These are phyloP conservation scores for Sylvia borin DNA, from an alignment of 2,797 vertebrate species.

Conservation along the genomic window DNA sequence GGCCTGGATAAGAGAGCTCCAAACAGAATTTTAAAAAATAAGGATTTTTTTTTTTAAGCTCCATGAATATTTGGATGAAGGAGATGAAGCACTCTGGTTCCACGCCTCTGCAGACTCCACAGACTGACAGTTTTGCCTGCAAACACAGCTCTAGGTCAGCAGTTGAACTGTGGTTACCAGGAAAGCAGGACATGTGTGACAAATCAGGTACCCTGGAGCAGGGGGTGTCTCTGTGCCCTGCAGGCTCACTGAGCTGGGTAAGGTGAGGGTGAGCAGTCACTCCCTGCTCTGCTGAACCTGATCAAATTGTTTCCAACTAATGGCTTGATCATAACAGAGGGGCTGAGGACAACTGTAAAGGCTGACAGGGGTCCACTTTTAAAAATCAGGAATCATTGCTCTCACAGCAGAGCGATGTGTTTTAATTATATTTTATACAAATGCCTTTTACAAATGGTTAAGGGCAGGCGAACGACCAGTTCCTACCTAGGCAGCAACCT, in stretches of 20 bases:
- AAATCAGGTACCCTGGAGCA: background rate
- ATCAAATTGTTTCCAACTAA: background rate
- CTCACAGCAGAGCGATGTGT: background rate
- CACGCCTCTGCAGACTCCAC: background rate
- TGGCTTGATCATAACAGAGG: background rate
- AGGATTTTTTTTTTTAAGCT: too few relatives aligned
- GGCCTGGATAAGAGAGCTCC: background rate
- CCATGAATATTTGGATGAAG: background rate
- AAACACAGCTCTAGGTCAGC: background rate
- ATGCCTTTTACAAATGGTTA: background rate
- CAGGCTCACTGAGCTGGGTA: background rate
- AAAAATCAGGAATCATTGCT: background rate
- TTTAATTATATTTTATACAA: background rate
- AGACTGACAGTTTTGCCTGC: background rate
- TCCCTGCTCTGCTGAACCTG: background rate
- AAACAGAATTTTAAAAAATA: background rate
- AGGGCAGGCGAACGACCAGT: background rate
- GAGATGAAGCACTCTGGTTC: background rate
- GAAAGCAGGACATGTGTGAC: background rate
- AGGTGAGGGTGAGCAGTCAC: background rate
- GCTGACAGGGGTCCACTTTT: background rate
- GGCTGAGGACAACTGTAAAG: background rate
- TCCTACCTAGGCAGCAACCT: background rate
- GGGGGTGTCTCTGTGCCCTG: fast-evolving
- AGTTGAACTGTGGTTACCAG: background rate